Conservation (phyloP, 2,113 vertebrate genomes). For the Notiomystis cincta region DNA sequence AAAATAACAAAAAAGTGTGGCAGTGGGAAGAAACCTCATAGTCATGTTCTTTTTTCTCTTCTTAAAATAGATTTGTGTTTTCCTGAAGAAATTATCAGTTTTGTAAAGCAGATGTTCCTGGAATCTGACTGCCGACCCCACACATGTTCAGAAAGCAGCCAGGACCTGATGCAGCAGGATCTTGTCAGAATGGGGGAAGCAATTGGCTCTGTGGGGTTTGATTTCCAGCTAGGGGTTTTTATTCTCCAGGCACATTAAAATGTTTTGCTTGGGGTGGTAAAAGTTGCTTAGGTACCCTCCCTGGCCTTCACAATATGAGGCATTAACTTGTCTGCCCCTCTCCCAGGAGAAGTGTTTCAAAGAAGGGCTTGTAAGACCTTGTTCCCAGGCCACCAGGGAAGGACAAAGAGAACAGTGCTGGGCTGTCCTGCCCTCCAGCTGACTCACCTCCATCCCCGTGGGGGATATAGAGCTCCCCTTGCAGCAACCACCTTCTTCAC, state of each 20-base stretch:
- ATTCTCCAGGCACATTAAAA: background rate
- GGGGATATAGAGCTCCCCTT: fast-evolving
- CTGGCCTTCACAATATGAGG: background rate
- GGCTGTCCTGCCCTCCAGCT: background rate
- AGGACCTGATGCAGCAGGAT: fast-evolving
- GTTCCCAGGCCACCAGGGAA: background rate
- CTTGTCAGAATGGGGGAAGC: background rate
- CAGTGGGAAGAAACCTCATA: background rate
- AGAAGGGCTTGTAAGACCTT: background rate
- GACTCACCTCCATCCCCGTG: background rate
- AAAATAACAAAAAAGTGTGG: background rate
- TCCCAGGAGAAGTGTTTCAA: background rate
- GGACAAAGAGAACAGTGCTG: background rate
- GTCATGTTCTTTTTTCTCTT: background rate
- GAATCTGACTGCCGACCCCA: fast-evolving
- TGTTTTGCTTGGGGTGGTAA: background rate
- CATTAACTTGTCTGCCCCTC: background rate
- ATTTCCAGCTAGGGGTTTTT: background rate
- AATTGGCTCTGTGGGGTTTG: background rate
- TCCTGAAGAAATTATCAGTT: background rate
- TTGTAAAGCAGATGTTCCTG: background rate
- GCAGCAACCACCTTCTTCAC: background rate
- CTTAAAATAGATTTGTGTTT: background rate
- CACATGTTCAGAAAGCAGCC: background rate
- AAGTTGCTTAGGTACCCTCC: background rate